A percentile compares a stretch with the other conserved stretches of the same genome.
phyloP scores from a whole-genome alignment of 2,888 invertebrate genomes.

The Ectemnius continuus region DNA sequence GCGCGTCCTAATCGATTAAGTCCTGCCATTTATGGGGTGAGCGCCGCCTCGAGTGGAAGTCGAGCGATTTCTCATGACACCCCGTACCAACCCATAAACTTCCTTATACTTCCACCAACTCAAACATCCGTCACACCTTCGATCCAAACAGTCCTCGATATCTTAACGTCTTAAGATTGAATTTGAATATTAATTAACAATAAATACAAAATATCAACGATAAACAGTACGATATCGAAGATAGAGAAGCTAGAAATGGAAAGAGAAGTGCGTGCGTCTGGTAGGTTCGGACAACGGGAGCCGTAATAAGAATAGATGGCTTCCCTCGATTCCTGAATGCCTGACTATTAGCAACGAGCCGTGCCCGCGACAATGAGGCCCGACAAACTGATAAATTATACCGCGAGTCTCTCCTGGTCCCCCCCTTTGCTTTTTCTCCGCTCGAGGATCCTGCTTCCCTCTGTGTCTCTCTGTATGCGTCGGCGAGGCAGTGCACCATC shows the following conservation, averaged over 20 bases:
- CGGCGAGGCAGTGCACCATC: conserved; percentile 8
- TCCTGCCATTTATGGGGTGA: conserved; percentile 45
- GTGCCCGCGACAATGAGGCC: conserved; percentile 62
- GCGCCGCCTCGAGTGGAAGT: conserved; percentile 44
- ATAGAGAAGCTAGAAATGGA: conserved; percentile 13
- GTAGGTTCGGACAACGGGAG: conserved; percentile 58
- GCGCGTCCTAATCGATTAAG: conserved; percentile 62
- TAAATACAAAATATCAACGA: not conserved
- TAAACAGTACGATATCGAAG: not conserved
- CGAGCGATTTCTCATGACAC: conserved; percentile 24
- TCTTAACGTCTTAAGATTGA: too few species aligned
- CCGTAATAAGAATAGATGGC: conserved; percentile 66
- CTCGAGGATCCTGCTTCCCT: too few species aligned
- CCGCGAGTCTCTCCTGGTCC: conserved; percentile 55
- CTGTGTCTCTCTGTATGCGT: too few species aligned
- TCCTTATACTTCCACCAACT: conserved; percentile 30
- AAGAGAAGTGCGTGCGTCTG: conserved; percentile 46
- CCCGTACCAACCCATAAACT: conserved; percentile 21
- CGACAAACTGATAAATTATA: conserved; percentile 68
- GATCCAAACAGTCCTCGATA: not conserved
- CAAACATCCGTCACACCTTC: conserved; percentile 23
- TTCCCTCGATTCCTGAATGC: conserved; percentile 64
- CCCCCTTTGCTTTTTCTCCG: conserved; percentile 37
- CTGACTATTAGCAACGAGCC: conserved; percentile 65
- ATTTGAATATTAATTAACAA: too few species aligned